Evolutionary conservation across 2,113 vertebrate genomes (phyloP).

Genomic region (Ctenomys sociabilis): DNA sequence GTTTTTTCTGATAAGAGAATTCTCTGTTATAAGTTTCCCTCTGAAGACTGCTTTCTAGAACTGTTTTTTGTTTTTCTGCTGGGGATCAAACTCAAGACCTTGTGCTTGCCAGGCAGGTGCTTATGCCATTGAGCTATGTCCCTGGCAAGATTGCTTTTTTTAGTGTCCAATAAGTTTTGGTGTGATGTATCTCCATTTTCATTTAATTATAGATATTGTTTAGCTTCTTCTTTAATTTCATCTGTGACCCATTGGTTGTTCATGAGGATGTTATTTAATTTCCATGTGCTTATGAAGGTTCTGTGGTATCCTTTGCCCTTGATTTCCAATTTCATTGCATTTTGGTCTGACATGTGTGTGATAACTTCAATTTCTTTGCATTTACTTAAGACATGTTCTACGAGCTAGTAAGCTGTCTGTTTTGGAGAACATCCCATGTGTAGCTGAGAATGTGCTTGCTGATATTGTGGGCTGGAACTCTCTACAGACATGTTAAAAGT

Average conservation of each 20-base stretch:
- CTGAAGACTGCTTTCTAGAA: neutral
- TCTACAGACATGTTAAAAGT: neutral
- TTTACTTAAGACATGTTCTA: neutral
- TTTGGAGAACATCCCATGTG: neutral
- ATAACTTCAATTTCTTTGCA: neutral
- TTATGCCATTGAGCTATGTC: too few species aligned
- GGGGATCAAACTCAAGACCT: too few species aligned
- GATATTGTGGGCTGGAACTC: neutral
- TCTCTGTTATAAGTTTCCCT: neutral
- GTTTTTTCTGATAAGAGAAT: neutral
- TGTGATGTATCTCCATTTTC: neutral
- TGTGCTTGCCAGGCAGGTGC: too few species aligned
- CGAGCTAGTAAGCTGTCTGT: neutral
- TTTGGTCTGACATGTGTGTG: neutral
- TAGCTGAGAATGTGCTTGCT: neutral
- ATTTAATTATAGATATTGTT: neutral
- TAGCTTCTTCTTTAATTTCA: neutral
- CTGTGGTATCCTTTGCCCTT: neutral
- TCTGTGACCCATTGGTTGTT: neutral
- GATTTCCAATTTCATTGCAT: neutral
- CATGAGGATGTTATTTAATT: neutral
- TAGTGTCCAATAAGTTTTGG: too few species aligned
- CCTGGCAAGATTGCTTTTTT: neutral
- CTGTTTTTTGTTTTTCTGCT: too few species aligned
- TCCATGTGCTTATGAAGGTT: neutral